Percentiles rank a stretch among this genome's conserved stretches.
phyloP scores from a whole-genome alignment of 2,888 invertebrate genomes.

The Tachina grossa region DNA sequence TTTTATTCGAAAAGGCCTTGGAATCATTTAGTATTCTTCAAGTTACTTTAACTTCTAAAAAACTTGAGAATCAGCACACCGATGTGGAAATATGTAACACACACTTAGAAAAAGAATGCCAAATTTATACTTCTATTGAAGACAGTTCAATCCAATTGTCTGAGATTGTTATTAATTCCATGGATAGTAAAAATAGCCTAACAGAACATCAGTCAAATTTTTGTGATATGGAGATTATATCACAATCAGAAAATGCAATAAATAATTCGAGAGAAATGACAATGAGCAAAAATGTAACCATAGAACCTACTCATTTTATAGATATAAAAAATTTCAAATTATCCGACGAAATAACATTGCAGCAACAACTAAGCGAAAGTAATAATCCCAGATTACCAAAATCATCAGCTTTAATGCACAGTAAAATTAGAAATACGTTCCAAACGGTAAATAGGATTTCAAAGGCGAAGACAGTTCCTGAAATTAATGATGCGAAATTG shows the following conservation, averaged over 20 bases:
- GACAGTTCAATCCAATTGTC: not conserved
- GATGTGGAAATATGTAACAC: not conserved
- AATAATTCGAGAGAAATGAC: not conserved
- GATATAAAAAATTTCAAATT: constrained; percentile 4
- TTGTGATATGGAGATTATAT: not conserved
- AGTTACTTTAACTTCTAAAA: not conserved
- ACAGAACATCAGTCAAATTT: not conserved
- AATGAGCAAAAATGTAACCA: not conserved
- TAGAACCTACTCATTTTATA: constrained; percentile 3
- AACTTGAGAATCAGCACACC: not conserved
- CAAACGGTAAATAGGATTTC: not conserved
- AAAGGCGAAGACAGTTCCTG: not conserved
- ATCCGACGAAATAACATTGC: not conserved
- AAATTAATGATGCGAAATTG: not conserved
- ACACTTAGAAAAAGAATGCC: not conserved
- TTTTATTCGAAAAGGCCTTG: constrained; percentile 51
- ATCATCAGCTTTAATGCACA: not conserved
- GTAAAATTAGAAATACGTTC: not conserved
- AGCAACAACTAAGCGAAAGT: not conserved
- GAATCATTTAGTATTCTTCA: constrained; percentile 32
- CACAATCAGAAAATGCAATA: not conserved
- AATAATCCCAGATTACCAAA: not conserved
- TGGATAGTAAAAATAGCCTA: not conserved
- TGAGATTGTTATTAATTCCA: not conserved
- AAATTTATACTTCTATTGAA: not conserved